Conservation (phyloP, 2,888 invertebrate genomes). For the Morpho helenor region DNA sequence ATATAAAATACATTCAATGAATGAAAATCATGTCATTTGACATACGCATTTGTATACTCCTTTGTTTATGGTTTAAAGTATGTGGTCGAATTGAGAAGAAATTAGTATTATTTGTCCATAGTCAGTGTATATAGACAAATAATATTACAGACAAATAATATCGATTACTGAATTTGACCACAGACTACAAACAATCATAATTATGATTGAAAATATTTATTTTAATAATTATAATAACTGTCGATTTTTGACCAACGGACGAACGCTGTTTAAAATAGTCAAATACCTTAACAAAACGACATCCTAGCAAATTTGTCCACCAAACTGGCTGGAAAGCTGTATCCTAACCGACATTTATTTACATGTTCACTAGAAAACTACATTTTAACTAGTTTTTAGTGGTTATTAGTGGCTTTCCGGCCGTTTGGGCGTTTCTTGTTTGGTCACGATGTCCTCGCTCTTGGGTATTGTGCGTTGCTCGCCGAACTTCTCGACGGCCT, state of each 20-base stretch:
- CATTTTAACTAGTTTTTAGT: conserved; percentile 1
- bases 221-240: too few relatives aligned
- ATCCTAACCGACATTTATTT: conserved; percentile 27
- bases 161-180: too few relatives aligned
- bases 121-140: too few relatives aligned
- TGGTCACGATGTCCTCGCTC: conserved; percentile 53
- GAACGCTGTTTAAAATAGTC: conserved; percentile 9
- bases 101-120: too few relatives aligned
- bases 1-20: neutral
- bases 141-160: too few relatives aligned
- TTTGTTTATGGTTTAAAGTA: too few relatives aligned
- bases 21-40: neutral
- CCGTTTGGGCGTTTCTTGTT: conserved; percentile 48
- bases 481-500: conserved; percentile 44
- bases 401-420: conserved; percentile 56
- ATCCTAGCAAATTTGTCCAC: conserved; percentile 32
- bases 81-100: too few relatives aligned
- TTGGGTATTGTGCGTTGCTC: conserved; percentile 44
- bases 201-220: too few relatives aligned
- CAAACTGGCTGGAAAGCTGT: conserved; percentile 38
- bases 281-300: conserved; percentile 24
- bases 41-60: too few relatives aligned
- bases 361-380: conserved; percentile 28
- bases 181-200: too few relatives aligned
- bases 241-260: too few relatives aligned